Evolutionary conservation across 2,888 invertebrate genomes (phyloP).

Genomic region (Unio pictorum): DNA sequence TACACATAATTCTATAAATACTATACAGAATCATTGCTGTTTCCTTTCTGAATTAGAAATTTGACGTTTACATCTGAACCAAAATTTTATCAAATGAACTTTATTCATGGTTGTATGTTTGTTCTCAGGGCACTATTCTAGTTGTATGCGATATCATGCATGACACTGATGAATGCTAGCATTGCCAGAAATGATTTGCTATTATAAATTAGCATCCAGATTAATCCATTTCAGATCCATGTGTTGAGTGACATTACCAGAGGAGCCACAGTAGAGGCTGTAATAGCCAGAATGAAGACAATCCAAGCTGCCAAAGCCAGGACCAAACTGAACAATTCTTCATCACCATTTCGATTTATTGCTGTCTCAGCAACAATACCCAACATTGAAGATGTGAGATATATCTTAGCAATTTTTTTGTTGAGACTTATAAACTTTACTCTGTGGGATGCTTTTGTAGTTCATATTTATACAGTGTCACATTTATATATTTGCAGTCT

Average conservation of each 20-base stretch:
- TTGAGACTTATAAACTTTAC: not conserved
- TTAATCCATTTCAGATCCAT: conserved; percentile 73
- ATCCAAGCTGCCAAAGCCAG: conserved; percentile 73
- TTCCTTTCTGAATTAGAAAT: too few species aligned
- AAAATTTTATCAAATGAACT: too few species aligned
- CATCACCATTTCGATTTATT: conserved; percentile 75
- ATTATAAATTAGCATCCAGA: not conserved
- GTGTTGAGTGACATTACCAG: conserved; percentile 81
- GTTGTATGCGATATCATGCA: too few species aligned
- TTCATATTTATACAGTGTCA: not conserved
- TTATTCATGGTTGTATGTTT: too few species aligned
- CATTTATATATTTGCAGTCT: not conserved
- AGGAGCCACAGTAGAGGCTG: conserved; percentile 85
- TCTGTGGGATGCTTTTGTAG: too few species aligned
- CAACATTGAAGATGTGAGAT: conserved; percentile 80
- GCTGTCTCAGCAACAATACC: conserved; percentile 86
- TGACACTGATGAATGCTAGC: too few species aligned
- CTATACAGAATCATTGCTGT: too few species aligned
- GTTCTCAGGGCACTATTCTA: too few species aligned
- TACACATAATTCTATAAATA: too few species aligned
- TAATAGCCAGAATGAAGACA: conserved; percentile 86
- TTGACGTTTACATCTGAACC: too few species aligned
- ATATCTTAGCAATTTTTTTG: not conserved
- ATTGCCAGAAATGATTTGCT: too few species aligned
- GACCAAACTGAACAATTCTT: conserved; percentile 12